phyloP scores from a whole-genome alignment of 2,888 invertebrate species.

The Xestoiulus laeticollis region DNA sequence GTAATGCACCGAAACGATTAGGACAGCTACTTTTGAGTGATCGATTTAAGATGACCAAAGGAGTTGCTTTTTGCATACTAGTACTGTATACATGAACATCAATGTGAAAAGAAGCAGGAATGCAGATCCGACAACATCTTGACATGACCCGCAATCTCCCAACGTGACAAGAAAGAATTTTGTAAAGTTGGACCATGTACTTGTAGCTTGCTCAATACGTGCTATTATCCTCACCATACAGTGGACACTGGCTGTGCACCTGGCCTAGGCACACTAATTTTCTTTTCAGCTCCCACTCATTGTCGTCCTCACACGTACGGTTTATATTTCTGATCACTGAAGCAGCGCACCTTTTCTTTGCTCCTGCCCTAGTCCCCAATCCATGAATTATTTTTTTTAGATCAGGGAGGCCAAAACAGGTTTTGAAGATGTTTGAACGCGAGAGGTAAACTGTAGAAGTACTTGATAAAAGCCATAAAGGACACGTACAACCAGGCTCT shows the following conservation, averaged over 20 bases:
- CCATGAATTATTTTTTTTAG: neutral
- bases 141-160: neutral
- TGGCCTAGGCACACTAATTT: neutral
- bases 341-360: neutral
- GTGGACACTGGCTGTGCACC: constrained; percentile 17
- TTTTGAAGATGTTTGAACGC: neutral
- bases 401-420: neutral
- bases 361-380: constrained; percentile 30
- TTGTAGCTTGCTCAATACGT: neutral
- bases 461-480: neutral
- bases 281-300: constrained; percentile 6
- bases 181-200: neutral
- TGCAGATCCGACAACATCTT: neutral
- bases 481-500: neutral
- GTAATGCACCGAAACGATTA: too few species aligned
- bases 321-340: neutral
- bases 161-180: neutral
- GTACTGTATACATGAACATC: too few species aligned
- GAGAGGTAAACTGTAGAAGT: neutral
- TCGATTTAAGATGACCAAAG: neutral
- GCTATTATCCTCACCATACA: neutral
- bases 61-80: too few species aligned
- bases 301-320: neutral
- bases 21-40: too few species aligned
- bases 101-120: neutral